Percentiles rank a stretch among this genome's conserved stretches.
Evolutionary conservation across 2,888 invertebrate genomes (phyloP).

Genomic region (Drosophila macrospina): DNA sequence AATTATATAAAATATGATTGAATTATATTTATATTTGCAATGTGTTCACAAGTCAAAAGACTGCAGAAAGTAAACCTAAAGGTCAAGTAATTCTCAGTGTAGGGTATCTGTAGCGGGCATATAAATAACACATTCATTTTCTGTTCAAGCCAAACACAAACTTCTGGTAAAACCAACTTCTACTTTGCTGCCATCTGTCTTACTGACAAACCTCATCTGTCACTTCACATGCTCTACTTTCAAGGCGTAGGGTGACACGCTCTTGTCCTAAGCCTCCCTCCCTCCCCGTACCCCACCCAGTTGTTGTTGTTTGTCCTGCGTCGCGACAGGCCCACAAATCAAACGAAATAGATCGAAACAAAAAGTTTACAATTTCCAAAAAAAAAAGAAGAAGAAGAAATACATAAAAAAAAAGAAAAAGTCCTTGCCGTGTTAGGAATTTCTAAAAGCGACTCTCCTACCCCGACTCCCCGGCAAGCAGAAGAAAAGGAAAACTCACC

Average conservation of each 20-base stretch:
- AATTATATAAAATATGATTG: no score
- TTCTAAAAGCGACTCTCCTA: constrained; percentile 36
- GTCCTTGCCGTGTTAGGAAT: constrained; percentile 40
- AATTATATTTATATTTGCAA: no score
- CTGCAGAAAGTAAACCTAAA: no score
- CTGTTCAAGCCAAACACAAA: background rate
- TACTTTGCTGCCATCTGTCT: background rate
- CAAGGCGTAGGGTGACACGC: constrained; percentile 3
- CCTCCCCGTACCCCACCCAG: no score
- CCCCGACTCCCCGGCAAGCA: background rate
- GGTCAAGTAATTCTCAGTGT: no score
- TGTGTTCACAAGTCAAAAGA: no score
- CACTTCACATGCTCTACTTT: background rate
- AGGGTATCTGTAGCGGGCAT: no score
- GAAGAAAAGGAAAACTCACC: constrained; percentile 9
- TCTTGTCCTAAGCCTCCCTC: background rate
- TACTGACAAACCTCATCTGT: background rate
- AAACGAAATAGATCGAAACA: constrained; percentile 68
- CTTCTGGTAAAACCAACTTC: background rate
- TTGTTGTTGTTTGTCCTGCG: constrained; percentile 21
- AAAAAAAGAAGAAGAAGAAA: constrained; percentile 26
- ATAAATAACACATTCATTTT: no score
- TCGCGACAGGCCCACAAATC: constrained; percentile 64
- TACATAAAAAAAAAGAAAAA: constrained; percentile 15
- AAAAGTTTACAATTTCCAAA: constrained; percentile 61